Percentiles rank a stretch among this genome's conserved stretches.
phyloP scores from a whole-genome alignment of 1,140 invertebrate species.

The Drosophila nigrodunni region DNA sequence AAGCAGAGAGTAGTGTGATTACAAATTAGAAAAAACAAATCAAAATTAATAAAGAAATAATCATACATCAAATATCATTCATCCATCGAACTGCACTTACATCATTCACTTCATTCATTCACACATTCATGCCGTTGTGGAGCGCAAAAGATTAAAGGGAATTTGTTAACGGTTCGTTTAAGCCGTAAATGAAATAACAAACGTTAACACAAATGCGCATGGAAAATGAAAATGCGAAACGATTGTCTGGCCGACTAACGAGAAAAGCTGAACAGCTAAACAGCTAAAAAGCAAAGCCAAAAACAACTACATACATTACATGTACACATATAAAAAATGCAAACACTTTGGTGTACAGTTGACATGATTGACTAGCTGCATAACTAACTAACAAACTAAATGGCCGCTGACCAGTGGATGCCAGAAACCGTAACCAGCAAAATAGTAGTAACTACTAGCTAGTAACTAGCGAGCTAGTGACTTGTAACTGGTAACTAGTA shows the following conservation, averaged over 20 bases:
- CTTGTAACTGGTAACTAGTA: conserved; percentile 11
- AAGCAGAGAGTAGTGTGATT: neutral
- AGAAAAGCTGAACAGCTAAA: conserved; percentile 3
- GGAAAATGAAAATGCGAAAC: neutral
- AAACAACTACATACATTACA: too few relatives aligned
- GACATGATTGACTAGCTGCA: conserved; percentile 77
- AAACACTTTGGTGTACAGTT: conserved; percentile 62
- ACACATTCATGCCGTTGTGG: neutral
- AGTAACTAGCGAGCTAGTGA: conserved; percentile 19
- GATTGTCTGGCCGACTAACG: conserved; percentile 11
- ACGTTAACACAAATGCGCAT: conserved; percentile 9
- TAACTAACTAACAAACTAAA: conserved; percentile 43
- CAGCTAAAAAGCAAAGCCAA: too few relatives aligned
- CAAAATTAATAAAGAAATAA: neutral
- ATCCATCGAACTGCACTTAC: conserved; percentile 1
- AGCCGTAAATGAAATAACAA: conserved; percentile 14
- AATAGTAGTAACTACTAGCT: conserved; percentile 8
- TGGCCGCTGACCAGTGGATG: conserved; percentile 2
- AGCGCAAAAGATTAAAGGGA: conserved; percentile 7
- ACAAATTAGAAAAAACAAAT: neutral
- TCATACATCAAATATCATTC: neutral
- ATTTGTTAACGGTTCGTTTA: conserved; percentile 8
- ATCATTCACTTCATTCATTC: conserved; percentile 11
- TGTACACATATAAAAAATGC: neutral
- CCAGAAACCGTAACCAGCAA: conserved; percentile 5